These are phyloP conservation scores for Tragulus kanchil DNA, from an alignment of 2,113 vertebrate species.

Conservation along the genomic window DNA sequence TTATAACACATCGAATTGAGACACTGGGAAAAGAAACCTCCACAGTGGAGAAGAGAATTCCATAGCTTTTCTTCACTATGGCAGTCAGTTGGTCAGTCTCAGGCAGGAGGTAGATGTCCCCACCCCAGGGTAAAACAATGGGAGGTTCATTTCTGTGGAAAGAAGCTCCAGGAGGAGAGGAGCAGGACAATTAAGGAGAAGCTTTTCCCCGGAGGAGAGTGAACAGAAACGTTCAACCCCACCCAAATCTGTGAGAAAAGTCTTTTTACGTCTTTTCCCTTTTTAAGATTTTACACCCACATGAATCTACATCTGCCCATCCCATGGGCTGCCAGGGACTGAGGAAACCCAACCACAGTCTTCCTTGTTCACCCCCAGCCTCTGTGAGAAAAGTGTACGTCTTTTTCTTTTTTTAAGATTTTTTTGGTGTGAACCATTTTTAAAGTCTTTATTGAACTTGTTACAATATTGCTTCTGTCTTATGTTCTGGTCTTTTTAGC, in stretches of 20 bases:
- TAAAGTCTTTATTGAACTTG: no score
- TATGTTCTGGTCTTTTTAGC: not conserved
- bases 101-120: not conserved
- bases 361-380: not conserved
- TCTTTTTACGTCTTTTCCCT: no score
- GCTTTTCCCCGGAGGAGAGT: no score
- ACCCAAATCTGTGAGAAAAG: no score
- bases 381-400: rapidly evolving
- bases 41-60: not conserved
- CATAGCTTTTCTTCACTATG: not conserved
- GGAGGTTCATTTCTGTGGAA: not conserved
- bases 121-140: not conserved
- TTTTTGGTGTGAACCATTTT: no score
- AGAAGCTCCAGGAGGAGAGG: not conserved
- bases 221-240: no score
- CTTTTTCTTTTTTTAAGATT: no score
- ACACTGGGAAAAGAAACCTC: not conserved
- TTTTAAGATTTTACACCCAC: not conserved
- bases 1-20: not conserved
- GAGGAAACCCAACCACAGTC: not conserved
- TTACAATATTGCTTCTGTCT: no score
- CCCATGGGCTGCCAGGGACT: rapidly evolving
- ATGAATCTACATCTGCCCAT: not conserved
- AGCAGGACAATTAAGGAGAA: not conserved
- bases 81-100: no score